These are phyloP conservation scores for Drosophila athabasca DNA, from an alignment of 1,140 invertebrate genomes.

Conservation along the genomic window DNA sequence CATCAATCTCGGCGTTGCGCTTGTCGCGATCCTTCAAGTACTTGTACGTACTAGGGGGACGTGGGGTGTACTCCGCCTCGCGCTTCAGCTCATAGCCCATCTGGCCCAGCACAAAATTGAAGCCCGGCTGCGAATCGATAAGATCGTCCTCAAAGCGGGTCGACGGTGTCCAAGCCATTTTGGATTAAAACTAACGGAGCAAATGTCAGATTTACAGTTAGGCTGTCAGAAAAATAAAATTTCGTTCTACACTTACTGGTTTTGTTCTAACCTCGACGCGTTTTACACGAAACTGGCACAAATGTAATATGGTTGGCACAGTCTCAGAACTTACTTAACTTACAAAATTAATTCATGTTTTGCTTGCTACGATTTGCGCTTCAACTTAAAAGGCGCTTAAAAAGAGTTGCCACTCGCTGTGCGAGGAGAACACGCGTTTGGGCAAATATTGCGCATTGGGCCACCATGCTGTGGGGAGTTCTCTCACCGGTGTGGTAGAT, in stretches of 20 bases:
- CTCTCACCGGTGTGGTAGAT: conserved; percentile 32
- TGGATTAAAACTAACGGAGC: not conserved
- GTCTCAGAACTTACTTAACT: not conserved
- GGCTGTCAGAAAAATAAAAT: conserved; percentile 6
- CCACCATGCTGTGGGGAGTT: conserved; percentile 7
- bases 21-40: conserved; percentile 14
- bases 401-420: not conserved
- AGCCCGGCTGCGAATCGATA: conserved; percentile 54
- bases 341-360: too few species aligned
- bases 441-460: not conserved
- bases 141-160: conserved; percentile 72
- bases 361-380: not conserved
- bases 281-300: conserved; percentile 21
- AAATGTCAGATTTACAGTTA: conserved; percentile 12
- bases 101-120: conserved; percentile 57
- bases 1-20: conserved; percentile 37
- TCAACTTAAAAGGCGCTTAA: not conserved
- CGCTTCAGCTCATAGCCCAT: conserved; percentile 38
- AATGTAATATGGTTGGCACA: not conserved
- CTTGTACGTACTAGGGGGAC: conserved; percentile 52
- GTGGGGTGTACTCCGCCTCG: conserved; percentile 29
- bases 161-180: conserved; percentile 68
- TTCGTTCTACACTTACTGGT: conserved; percentile 5
- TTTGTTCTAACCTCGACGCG: not conserved
- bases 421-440: not conserved